Evolutionary conservation across 2,888 invertebrate genomes (phyloP), one percentile per base, ranked within the genome.

Genomic region (Erebia ligea): DNA sequence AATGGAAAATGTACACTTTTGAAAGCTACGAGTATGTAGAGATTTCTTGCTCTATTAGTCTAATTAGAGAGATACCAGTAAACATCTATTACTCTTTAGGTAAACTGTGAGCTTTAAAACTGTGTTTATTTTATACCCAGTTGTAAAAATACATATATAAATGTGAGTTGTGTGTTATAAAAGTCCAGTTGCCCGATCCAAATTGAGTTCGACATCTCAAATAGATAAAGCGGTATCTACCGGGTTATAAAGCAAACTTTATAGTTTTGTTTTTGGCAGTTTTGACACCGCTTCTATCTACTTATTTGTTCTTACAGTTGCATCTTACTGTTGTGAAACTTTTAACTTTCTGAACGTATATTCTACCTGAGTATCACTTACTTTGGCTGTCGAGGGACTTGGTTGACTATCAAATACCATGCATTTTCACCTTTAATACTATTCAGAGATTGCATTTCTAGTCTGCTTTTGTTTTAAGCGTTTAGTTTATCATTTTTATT

Each of bases 261-360:
- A 94, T 93, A 91, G 94, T 92, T 93, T 93, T 94, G 93, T 94
- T 94, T 93, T 93, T 93, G 92, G 89, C 92, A 92, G 92, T 93
- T 93, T 88, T 91, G 92, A 93, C 93, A 88, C 84, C 85, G 86
- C 88, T 88, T 89, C 90, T 88, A 87, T 91, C 90, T 91, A 90
- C 89, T 91, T 92, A 92, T 92, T 92, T 92, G 91, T 91, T 91
- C 91, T 86, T 89, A 85, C 83, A 86, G 83, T 82, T 88, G 89
- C 89, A 88, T 88, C 86, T 85, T 85, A 89, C 86, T 83, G 87
- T 82, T 84, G 85, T 85, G 85, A 84, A 92, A 91, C 88, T 92
- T 92, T 89, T 90, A 91, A 91, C 89, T 91, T 90, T 77, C 78
- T 80, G 81, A 85, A 86, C 89, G 86, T 90, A 85, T 86, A 86